Percentiles rank a stretch among this genome's conserved stretches.
Conservation (phyloP, 2,113 vertebrate genomes). For the Ammodramus savannarum region DNA sequence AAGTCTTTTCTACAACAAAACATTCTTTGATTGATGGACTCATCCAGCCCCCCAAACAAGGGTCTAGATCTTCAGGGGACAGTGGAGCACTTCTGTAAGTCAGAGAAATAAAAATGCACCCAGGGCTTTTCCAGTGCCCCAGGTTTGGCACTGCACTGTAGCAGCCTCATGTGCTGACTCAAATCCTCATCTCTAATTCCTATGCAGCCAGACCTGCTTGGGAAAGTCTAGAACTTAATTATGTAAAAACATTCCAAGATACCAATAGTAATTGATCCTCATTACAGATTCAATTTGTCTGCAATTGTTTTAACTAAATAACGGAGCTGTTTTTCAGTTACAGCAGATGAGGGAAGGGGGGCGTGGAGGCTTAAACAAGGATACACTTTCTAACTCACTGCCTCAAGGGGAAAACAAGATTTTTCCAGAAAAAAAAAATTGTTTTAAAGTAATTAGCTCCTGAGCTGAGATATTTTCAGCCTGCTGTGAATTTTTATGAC, state of each 20-base stretch:
- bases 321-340: slow-evolving; percentile 32
- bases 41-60: not conserved
- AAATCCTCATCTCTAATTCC: not conserved
- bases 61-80: not conserved
- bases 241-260: slow-evolving; percentile 48
- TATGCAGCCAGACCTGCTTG: not conserved
- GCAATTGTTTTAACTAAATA: slow-evolving; percentile 59
- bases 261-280: slow-evolving; percentile 59
- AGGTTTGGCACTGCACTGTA: not conserved
- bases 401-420: slow-evolving; percentile 52
- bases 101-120: not conserved
- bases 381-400: slow-evolving; percentile 30
- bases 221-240: slow-evolving; percentile 49
- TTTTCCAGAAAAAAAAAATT: slow-evolving; percentile 10
- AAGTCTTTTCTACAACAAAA: not conserved
- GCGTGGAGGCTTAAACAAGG: slow-evolving; percentile 30
- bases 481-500: slow-evolving; percentile 64
- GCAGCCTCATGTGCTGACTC: not conserved
- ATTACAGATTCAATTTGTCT: slow-evolving; percentile 59
- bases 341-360: not conserved
- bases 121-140: not conserved
- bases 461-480: slow-evolving; percentile 46
- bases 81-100: not conserved
- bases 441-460: slow-evolving; percentile 62
- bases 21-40: not conserved